A percentile compares a stretch with the other conserved stretches of the same genome.
phyloP scores from a whole-genome alignment of 2,888 invertebrate genomes.

The Himalopsyche anomala region DNA sequence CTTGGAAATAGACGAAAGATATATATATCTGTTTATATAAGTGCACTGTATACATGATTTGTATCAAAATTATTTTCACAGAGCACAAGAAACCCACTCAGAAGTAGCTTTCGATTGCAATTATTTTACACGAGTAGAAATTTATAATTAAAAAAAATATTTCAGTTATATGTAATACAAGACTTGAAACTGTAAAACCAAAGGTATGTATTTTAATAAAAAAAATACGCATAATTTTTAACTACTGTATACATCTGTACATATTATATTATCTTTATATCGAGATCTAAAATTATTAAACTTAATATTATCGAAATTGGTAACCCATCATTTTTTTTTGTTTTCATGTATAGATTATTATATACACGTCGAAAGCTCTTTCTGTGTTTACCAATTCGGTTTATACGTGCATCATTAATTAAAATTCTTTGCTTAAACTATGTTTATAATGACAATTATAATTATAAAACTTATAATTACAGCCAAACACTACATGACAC shows the following conservation, averaged over 20 bases:
- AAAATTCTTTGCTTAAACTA: background rate
- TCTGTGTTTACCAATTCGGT: background rate
- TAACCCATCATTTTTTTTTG: no score
- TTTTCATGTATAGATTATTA: no score
- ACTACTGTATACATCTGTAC: no score
- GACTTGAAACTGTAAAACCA: no score
- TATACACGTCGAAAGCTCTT: background rate
- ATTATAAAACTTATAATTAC: background rate
- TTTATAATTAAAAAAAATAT: no score
- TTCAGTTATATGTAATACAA: no score
- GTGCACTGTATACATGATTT: conserved; percentile 34
- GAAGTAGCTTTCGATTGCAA: conserved; percentile 1
- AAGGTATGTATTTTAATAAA: no score
- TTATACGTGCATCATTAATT: background rate
- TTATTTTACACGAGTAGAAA: no score
- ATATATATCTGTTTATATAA: conserved; percentile 31
- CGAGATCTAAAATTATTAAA: no score
- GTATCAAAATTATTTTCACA: conserved; percentile 22
- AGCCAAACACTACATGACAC: background rate
- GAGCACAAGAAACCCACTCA: conserved; percentile 5
- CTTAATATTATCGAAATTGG: no score
- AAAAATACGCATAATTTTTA: no score
- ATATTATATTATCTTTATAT: no score
- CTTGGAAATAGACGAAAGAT: conserved; percentile 44
- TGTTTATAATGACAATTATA: background rate